Conservation (phyloP, 2,888 invertebrate species). For the Cataglyphis cursor region DNA sequence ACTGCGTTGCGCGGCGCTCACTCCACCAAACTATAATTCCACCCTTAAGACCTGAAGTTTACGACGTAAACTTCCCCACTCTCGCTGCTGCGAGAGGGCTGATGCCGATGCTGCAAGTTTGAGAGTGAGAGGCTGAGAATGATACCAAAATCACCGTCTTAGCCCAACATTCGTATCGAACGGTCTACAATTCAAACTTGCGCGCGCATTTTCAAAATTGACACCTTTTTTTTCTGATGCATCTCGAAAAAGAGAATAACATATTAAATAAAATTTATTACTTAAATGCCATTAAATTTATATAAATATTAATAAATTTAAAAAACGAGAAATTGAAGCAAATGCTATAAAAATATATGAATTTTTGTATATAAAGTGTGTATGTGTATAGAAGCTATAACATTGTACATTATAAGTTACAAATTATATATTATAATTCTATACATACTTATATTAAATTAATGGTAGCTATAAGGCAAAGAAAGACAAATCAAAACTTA, state of each 20-base stretch:
- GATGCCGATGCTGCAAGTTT: constrained; percentile 74
- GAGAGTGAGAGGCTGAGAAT: constrained; percentile 51
- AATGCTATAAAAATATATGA: constrained; percentile 10
- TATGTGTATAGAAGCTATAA: neutral
- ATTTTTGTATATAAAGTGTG: neutral
- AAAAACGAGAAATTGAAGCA: neutral
- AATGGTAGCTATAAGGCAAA: neutral
- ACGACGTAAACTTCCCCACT: constrained; percentile 81
- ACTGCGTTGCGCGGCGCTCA: constrained; percentile 76
- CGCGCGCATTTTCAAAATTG: neutral
- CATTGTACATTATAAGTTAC: neutral
- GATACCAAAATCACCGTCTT: constrained; percentile 35
- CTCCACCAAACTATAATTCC: constrained; percentile 80
- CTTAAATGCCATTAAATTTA: neutral
- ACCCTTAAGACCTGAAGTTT: constrained; percentile 81
- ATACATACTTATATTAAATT: neutral
- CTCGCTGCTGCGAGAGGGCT: constrained; percentile 60
- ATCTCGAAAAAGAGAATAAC: neutral
- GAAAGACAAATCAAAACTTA: neutral
- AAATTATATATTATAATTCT: constrained; percentile 9
- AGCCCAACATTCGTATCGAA: neutral
- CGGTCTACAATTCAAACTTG: neutral
- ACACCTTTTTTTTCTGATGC: neutral
- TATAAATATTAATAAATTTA: neutral
- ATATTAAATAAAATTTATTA: neutral